Percentiles rank a stretch among this genome's conserved stretches.
Conservation (phyloP, 2,113 vertebrate species). For the Xiphophorus hellerii region DNA sequence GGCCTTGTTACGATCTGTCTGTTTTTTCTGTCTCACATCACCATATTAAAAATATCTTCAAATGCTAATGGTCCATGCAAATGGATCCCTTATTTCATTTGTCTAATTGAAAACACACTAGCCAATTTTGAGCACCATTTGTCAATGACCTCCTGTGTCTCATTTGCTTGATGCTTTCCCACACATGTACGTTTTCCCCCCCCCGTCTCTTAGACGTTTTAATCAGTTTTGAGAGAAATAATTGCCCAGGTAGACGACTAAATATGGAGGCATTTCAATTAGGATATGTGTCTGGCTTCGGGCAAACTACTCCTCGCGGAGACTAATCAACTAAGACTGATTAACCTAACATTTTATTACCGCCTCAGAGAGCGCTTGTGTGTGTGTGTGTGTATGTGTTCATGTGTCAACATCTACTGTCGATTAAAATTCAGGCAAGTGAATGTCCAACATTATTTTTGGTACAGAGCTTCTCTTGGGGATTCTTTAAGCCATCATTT, state of each 20-base stretch:
- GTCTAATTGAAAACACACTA: conserved; percentile 73
- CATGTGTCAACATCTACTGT: conserved; percentile 7
- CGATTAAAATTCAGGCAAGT: conserved; percentile 21
- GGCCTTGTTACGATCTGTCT: conserved; percentile 19
- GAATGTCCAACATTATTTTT: conserved; percentile 29
- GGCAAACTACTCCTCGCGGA: conserved; percentile 64
- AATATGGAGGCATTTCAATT: conserved; percentile 80
- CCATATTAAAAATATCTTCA: conserved; percentile 72
- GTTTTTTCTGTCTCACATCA: conserved; percentile 50
- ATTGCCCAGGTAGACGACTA: conserved; percentile 77
- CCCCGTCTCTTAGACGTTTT: conserved; percentile 62
- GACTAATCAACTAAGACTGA: conserved; percentile 69
- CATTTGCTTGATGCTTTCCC: conserved; percentile 15
- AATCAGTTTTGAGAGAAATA: conserved; percentile 78
- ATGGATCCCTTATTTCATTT: conserved; percentile 63
- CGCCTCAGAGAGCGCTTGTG: conserved; percentile 3
- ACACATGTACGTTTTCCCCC: conserved; percentile 17
- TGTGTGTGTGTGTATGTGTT: conserved; percentile 1
- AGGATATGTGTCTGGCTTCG: conserved; percentile 64
- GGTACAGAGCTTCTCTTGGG: conserved; percentile 13
- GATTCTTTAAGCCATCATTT: conserved; percentile 8
- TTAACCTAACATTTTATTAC: conserved; percentile 61
- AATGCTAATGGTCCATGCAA: conserved; percentile 74
- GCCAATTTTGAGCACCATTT: conserved; percentile 72
- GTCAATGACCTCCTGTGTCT: conserved; percentile 69